phyloP scores from a whole-genome alignment of 2,888 invertebrate genomes.

The Drosophila planitibia region DNA sequence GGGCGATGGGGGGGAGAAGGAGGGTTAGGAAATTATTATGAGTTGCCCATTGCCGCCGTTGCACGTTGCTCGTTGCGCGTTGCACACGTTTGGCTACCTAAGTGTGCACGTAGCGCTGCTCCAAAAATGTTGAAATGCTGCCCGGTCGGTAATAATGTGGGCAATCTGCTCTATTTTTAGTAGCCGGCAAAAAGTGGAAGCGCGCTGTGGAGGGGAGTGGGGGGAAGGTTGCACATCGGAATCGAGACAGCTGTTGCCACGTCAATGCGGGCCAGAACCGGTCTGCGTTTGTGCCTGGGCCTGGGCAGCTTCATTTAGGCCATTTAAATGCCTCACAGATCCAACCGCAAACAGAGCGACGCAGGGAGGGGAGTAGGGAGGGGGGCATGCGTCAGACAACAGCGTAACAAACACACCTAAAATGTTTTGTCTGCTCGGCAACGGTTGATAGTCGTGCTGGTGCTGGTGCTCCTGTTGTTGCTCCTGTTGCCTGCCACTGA shows the following conservation, averaged over 20 bases:
- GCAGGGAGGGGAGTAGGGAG: neutral
- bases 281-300: conserved; percentile 2
- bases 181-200: conserved; percentile 27
- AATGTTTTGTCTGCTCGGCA: conserved; percentile 10
- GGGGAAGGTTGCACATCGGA: conserved; percentile 27
- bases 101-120: conserved; percentile 34
- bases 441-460: neutral
- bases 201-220: rapidly evolving
- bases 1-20: neutral
- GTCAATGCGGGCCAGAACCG: conserved; percentile 37
- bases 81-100: conserved; percentile 25
- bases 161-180: conserved; percentile 79
- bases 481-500: conserved; percentile 17
- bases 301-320: conserved; percentile 42
- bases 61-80: conserved; percentile 20
- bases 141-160: conserved; percentile 68
- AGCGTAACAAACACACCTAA: conserved; percentile 49
- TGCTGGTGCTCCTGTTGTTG: neutral
- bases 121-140: conserved; percentile 33
- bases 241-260: conserved; percentile 47
- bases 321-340: conserved; percentile 40
- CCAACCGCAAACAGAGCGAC: conserved; percentile 36
- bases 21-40: conserved; percentile 57
- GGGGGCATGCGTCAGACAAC: conserved; percentile 9
- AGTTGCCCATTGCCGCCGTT: conserved; percentile 39